These are phyloP conservation scores for Erpobdella octoculata DNA, from an alignment of 2,888 invertebrate species.

Conservation along the genomic window DNA sequence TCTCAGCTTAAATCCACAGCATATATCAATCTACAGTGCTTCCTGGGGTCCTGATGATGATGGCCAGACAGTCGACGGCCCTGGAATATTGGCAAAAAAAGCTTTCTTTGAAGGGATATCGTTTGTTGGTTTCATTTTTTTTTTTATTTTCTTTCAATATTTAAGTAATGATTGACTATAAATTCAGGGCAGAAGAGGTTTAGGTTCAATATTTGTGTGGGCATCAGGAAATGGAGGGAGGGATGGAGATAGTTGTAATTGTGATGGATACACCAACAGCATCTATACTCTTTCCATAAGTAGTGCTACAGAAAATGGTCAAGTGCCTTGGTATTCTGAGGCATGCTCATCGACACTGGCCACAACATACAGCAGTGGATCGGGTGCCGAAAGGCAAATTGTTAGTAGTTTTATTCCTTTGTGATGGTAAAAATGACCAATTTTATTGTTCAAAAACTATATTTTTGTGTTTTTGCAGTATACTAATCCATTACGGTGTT, in stretches of 20 bases:
- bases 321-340: constrained; percentile 85
- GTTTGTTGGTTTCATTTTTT: constrained; percentile 13
- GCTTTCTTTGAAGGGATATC: constrained; percentile 91
- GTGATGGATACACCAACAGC: constrained; percentile 97
- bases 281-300: constrained; percentile 97
- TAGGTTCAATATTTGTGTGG: constrained; percentile 97
- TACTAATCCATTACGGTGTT: too few species aligned
- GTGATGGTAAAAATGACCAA: too few species aligned
- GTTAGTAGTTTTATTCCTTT: too few species aligned
- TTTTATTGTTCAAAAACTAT: too few species aligned
- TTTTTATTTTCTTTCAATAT: not conserved
- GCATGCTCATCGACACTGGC: constrained; percentile 95
- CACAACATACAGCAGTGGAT: constrained; percentile 93
- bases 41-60: constrained; percentile 97
- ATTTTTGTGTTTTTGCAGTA: too few species aligned
- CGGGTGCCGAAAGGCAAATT: constrained; percentile 63
- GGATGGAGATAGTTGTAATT: constrained; percentile 85
- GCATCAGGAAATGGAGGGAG: constrained; percentile 95
- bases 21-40: constrained; percentile 95
- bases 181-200: constrained; percentile 68
- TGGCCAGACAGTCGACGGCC: constrained; percentile 94
- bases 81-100: constrained; percentile 83
- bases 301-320: constrained; percentile 60
- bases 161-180: not conserved
- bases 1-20: constrained; percentile 83